Conservation (phyloP, 2,888 invertebrate genomes). For the Pseudeuparius sepicola region DNA sequence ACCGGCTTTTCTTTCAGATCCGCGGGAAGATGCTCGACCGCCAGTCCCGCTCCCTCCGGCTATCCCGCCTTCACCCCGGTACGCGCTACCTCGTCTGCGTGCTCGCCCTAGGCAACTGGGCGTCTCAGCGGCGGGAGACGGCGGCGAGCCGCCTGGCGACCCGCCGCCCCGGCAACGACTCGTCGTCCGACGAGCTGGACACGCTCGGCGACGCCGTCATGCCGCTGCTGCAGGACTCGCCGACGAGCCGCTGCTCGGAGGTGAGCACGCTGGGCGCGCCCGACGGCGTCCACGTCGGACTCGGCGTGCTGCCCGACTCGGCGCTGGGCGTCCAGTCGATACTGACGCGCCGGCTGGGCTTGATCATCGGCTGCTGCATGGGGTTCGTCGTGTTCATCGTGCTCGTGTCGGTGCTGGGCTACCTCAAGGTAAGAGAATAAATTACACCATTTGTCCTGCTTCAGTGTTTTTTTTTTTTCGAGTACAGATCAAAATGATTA, state of each 20-base stretch:
- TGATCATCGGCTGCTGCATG: slow-evolving; percentile 79
- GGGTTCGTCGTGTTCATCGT: slow-evolving; percentile 78
- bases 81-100: slow-evolving; percentile 81
- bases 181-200: slow-evolving; percentile 34
- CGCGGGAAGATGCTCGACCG: slow-evolving; percentile 67
- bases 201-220: slow-evolving; percentile 47
- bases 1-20: slow-evolving; percentile 56
- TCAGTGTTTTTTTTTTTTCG: no score
- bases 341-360: slow-evolving; percentile 68
- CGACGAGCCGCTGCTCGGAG: slow-evolving; percentile 66
- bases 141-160: slow-evolving; percentile 46
- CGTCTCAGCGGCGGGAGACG: slow-evolving; percentile 40
- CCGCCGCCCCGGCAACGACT: slow-evolving; percentile 45
- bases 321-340: slow-evolving; percentile 56
- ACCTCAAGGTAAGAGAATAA: slow-evolving; percentile 61
- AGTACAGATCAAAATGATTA: no score
- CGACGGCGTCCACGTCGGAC: slow-evolving; percentile 49
- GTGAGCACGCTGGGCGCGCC: slow-evolving; percentile 65
- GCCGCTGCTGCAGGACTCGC: slow-evolving; percentile 55
- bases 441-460: no score
- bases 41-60: slow-evolving; percentile 60
- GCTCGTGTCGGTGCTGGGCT: slow-evolving; percentile 73
- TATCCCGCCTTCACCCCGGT: slow-evolving; percentile 66
- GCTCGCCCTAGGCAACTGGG: slow-evolving; percentile 72
- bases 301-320: slow-evolving; percentile 36